Evolutionary conservation across 2,888 invertebrate genomes (phyloP).

Genomic region (Aphidoletes aphidimyza): DNA sequence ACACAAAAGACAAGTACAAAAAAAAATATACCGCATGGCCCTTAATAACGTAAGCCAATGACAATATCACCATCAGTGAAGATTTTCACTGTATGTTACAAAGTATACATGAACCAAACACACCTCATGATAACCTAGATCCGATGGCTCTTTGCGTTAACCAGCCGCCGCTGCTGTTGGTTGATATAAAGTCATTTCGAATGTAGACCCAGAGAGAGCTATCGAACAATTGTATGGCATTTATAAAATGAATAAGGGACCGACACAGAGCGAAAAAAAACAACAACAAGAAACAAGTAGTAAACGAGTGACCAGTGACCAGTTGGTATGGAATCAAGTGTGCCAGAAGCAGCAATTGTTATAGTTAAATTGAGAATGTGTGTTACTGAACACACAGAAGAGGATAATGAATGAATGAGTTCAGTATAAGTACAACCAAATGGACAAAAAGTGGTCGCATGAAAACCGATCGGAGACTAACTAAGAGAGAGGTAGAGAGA

Average conservation of each 20-base stretch:
- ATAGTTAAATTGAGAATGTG: slow-evolving; percentile 37
- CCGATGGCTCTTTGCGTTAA: too few relatives aligned
- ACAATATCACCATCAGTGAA: slow-evolving; percentile 19
- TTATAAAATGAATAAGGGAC: too few relatives aligned
- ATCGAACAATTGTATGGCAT: neutral
- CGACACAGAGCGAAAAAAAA: too few relatives aligned
- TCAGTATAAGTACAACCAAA: neutral
- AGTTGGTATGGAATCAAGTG: neutral
- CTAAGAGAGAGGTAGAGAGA: too few relatives aligned
- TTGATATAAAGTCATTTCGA: slow-evolving; percentile 13
- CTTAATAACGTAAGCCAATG: slow-evolving; percentile 26
- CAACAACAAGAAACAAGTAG: neutral
- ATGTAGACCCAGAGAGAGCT: neutral
- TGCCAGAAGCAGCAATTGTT: slow-evolving; percentile 38
- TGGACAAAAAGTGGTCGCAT: neutral
- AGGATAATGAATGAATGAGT: slow-evolving; percentile 29
- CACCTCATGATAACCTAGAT: too few relatives aligned
- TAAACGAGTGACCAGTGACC: too few relatives aligned
- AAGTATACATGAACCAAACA: too few relatives aligned
- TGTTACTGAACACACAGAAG: slow-evolving; percentile 22
- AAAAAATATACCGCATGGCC: slow-evolving; percentile 33
- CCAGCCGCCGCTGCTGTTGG: too few relatives aligned
- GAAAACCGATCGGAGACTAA: neutral
- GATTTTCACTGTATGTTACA: neutral
- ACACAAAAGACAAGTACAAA: neutral